Evolutionary conservation across 64 coral and sea anemone genomes (phyloP).

Genomic region (Catalaphyllia jardinei): DNA sequence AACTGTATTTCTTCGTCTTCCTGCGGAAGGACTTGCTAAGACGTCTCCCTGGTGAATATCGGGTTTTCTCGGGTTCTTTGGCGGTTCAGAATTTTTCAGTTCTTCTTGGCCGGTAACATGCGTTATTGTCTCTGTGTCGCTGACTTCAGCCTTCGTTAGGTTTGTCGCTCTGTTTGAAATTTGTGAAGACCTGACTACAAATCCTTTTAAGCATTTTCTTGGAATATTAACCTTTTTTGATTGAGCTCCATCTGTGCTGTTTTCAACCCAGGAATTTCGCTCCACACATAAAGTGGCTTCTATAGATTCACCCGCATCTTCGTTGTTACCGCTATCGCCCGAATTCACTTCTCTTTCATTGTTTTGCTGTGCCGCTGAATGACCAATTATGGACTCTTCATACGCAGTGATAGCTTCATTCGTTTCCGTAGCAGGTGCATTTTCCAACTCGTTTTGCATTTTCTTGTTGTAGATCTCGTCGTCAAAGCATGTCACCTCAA

Average conservation of each 20-base stretch:
- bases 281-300: background rate
- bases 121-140: background rate
- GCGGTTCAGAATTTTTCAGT: background rate
- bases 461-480: conserved; percentile 10
- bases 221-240: background rate
- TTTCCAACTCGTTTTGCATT: background rate
- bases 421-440: background rate
- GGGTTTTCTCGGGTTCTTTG: background rate
- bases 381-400: background rate
- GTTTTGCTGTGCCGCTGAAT: background rate
- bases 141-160: background rate
- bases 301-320: background rate
- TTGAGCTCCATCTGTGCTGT: background rate
- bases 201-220: conserved; percentile 3
- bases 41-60: background rate
- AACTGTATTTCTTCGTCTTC: background rate
- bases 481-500: conserved; percentile 24
- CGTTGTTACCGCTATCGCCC: background rate
- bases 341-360: background rate
- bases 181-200: background rate
- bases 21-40: background rate
- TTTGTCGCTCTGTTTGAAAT: background rate
- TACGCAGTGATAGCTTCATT: background rate
- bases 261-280: background rate
- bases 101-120: background rate